phyloP scores from a whole-genome alignment of 92 coral and sea anemone species.

The Parazoanthus darwini region DNA sequence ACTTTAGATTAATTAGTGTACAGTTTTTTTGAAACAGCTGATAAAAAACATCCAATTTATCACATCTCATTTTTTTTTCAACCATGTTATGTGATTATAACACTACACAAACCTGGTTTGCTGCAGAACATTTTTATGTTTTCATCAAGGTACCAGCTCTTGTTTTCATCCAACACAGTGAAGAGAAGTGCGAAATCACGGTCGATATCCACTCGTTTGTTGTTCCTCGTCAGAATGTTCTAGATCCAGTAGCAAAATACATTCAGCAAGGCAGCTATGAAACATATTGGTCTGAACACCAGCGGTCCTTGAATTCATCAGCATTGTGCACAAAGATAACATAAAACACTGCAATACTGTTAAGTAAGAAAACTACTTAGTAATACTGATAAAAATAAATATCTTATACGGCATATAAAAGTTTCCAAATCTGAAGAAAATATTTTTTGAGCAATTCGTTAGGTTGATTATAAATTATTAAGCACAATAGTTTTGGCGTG shows the following conservation, averaged over 20 bases:
- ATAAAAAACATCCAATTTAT: too few relatives aligned
- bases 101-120: not conserved
- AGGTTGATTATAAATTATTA: too few relatives aligned
- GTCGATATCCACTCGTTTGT: slow-evolving; percentile 61
- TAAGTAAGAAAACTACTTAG: too few relatives aligned
- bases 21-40: not conserved
- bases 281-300: not conserved
- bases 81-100: not conserved
- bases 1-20: not conserved
- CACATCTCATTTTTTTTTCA: too few relatives aligned
- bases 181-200: slow-evolving; percentile 84
- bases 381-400: not conserved
- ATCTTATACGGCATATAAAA: too few relatives aligned
- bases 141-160: slow-evolving; percentile 74
- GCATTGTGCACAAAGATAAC: too few relatives aligned
- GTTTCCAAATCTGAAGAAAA: too few relatives aligned
- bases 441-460: too few relatives aligned
- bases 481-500: too few relatives aligned
- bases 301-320: not conserved
- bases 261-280: not conserved
- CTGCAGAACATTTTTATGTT: slow-evolving; percentile 25
- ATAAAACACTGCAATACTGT: too few relatives aligned
- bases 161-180: slow-evolving; percentile 81
- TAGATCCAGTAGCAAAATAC: not conserved
- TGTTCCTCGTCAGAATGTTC: slow-evolving; percentile 52